Evolutionary conservation across 2,797 vertebrate species (phyloP).

Genomic region (Cuniculus paca): DNA sequence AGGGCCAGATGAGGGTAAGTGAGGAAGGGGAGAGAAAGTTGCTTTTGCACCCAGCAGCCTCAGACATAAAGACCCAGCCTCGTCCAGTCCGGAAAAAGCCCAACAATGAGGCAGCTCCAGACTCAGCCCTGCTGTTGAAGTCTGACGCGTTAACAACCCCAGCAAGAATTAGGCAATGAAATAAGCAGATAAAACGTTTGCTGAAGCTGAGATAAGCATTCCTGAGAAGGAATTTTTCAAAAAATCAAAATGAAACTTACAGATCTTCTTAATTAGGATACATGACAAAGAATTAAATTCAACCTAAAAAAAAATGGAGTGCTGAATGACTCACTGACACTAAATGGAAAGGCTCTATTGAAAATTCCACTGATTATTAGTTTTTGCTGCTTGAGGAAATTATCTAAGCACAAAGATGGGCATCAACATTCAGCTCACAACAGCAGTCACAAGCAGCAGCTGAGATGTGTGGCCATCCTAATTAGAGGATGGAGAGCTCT

Average conservation of each 20-base stretch:
- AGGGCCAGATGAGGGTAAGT: background rate
- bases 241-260: constrained; percentile 72
- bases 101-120: constrained; percentile 58
- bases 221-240: constrained; percentile 76
- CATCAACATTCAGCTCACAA: constrained; percentile 84
- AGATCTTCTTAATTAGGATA: constrained; percentile 77
- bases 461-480: constrained; percentile 81
- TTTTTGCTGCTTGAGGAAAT: constrained; percentile 74
- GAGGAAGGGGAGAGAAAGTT: background rate
- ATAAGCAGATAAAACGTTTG: constrained; percentile 74
- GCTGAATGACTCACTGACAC: constrained; percentile 57
- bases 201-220: constrained; percentile 60
- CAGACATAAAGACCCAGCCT: constrained; percentile 64
- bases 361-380: constrained; percentile 79
- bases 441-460: constrained; percentile 74
- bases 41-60: constrained; percentile 56
- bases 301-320: constrained; percentile 49
- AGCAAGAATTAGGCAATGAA: constrained; percentile 70
- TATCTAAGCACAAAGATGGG: constrained; percentile 71
- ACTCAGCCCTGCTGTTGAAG: constrained; percentile 59
- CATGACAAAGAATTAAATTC: constrained; percentile 75
- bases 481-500: constrained; percentile 77
- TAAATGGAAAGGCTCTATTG: constrained; percentile 68
- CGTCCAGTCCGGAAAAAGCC: constrained; percentile 39
- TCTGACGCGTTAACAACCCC: constrained; percentile 67